These are phyloP conservation scores for Rhaphigaster nebulosa DNA, from an alignment of 2,888 invertebrate species.

Conservation along the genomic window DNA sequence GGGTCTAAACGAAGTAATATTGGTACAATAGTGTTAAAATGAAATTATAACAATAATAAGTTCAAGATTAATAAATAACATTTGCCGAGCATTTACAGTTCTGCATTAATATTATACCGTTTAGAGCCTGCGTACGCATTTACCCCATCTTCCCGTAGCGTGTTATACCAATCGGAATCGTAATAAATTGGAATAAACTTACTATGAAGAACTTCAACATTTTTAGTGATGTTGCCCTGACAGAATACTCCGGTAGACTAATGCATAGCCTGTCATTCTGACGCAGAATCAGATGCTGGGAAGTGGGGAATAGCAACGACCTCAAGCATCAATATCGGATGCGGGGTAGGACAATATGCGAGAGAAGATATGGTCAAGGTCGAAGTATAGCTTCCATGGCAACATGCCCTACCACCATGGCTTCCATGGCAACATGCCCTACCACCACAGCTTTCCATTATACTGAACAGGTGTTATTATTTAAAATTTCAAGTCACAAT, in stretches of 20 bases:
- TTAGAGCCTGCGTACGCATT: too few species aligned
- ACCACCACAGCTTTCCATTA: too few species aligned
- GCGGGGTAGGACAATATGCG: background rate
- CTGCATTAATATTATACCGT: too few species aligned
- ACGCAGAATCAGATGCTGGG: background rate
- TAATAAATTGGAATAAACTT: background rate
- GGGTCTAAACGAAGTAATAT: too few species aligned
- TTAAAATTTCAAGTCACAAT: too few species aligned
- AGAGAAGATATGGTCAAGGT: background rate
- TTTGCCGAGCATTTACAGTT: too few species aligned
- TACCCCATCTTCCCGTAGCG: too few species aligned
- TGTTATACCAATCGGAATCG: background rate
- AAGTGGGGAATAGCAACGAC: background rate
- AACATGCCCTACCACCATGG: background rate
- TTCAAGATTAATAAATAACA: too few species aligned
- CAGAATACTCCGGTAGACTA: background rate
- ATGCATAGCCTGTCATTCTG: background rate
- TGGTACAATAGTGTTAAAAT: too few species aligned
- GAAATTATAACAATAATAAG: too few species aligned
- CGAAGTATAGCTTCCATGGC: background rate
- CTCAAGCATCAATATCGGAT: background rate
- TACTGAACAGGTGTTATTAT: too few species aligned
- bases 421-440: background rate
- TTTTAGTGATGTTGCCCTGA: background rate
- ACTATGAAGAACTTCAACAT: background rate